Evolutionary conservation across 2,888 invertebrate species (phyloP).

Genomic region (Camptogramma bilineatum): DNA sequence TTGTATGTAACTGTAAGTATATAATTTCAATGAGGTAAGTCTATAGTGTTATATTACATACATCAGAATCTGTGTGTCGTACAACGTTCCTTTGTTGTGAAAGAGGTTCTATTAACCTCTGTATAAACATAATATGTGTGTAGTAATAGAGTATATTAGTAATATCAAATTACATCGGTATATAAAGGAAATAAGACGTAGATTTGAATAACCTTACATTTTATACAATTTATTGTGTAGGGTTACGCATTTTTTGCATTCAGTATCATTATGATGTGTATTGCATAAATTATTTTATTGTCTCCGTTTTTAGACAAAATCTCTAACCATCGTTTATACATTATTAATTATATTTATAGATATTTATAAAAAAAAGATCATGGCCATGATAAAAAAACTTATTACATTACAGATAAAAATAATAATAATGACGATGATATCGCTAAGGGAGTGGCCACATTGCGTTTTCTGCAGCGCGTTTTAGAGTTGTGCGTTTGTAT

Average conservation of each 20-base stretch:
- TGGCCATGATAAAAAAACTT: too few species aligned
- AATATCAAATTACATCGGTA: constrained; percentile 55
- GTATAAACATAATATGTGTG: constrained; percentile 63
- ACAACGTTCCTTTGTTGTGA: constrained; percentile 77
- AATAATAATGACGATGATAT: too few species aligned
- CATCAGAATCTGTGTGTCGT: constrained; percentile 70
- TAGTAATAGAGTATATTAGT: constrained; percentile 64
- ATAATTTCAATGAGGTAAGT: constrained; percentile 21
- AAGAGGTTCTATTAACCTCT: constrained; percentile 73
- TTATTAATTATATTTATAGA: too few species aligned
- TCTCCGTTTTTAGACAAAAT: too few species aligned
- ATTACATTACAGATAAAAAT: too few species aligned
- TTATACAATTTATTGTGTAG: constrained; percentile 60
- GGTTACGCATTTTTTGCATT: constrained; percentile 65
- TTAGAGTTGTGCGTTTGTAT: too few species aligned
- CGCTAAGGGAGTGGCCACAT: too few species aligned
- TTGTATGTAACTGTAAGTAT: constrained; percentile 60
- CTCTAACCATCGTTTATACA: too few species aligned
- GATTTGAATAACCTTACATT: constrained; percentile 61
- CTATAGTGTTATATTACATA: constrained; percentile 45
- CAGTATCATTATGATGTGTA: neutral
- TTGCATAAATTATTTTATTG: neutral
- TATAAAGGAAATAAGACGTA: constrained; percentile 56
- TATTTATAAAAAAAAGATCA: too few species aligned
- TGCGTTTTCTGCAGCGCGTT: too few species aligned